Evolutionary conservation across 2,113 vertebrate species (phyloP), one percentile per base, ranked within the genome.

Genomic region (Vanacampus margaritifer): DNA sequence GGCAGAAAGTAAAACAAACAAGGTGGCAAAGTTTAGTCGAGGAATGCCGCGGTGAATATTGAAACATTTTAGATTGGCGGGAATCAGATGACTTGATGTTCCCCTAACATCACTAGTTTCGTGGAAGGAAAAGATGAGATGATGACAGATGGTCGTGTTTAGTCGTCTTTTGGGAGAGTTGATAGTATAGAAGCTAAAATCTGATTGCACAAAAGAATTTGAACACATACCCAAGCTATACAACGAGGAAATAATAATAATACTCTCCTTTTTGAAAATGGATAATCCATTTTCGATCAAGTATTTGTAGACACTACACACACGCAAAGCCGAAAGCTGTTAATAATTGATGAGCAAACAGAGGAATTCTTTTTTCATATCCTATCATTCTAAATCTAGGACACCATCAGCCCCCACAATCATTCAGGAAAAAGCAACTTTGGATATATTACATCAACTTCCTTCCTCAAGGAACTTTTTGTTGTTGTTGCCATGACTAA

Each of bases 391-490:
- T 72, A 60, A 84, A 87, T 80, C 78, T 85, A 65, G 82, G 81
- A 75, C 78, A 76, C 1, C 11, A 37, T 74, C 67, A 83, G 82
- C 80, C 83, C 56, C 68, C 51, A 67, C 57, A 71, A 46, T 82
- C 77, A 46, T 79, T 75, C 57, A 75, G 68, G 67, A 69, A 63
- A 78, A 58, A 68, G 71, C 64, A 60, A 65, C 65, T 69, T 69
- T 73, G 79, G 71, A 84, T 24, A 4, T 82, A 32, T 59, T 71
- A 76, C 79, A 85, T 68, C 83, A 88, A 87, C 63, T 79, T 84
- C 84, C 85, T 86, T 84, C 87, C 82, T 81, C 68, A 75, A 73
- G 80, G 72, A 86, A 81, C 78, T 82, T 84, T 83, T 83, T 73
- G 79, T 83, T 84, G 74, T 17, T 6, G 43, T 68, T 51, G 73